These are phyloP conservation scores for Esperia sulphurella DNA, from an alignment of 2,888 invertebrate genomes.

Conservation along the genomic window DNA sequence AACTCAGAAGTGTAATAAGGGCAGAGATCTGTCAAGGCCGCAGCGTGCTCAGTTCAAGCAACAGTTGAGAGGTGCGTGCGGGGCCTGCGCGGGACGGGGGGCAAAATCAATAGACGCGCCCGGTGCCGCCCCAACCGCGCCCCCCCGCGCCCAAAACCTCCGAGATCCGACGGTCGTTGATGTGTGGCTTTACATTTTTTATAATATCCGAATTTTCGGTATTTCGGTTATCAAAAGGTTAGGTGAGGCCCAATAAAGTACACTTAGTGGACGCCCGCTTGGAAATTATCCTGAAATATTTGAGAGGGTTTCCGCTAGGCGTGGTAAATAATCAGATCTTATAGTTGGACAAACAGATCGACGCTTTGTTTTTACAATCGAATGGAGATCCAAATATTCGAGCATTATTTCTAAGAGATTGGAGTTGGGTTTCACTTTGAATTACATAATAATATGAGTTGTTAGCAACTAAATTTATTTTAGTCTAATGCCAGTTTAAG, in stretches of 20 bases:
- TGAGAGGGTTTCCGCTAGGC: no score
- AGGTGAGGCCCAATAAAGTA: not conserved
- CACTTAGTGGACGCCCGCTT: no score
- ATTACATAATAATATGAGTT: no score
- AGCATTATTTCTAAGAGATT: no score
- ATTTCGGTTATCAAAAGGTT: not conserved
- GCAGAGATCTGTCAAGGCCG: not conserved
- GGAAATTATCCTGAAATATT: no score
- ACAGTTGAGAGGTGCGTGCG: conserved; percentile 72
- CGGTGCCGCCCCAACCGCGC: conserved; percentile 37
- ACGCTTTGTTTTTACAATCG: no score
- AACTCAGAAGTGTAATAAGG: not conserved
- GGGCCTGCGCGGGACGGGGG: conserved; percentile 37
- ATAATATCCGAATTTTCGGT: conserved; percentile 14
- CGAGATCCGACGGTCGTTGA: conserved; percentile 27
- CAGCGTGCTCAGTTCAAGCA: conserved; percentile 44
- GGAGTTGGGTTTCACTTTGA: no score
- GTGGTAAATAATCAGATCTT: no score
- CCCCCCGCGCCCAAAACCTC: conserved; percentile 39
- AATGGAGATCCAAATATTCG: no score
- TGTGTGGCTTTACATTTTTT: conserved; percentile 52
- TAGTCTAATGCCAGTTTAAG: no score
- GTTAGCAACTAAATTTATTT: no score
- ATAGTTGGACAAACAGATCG: no score
- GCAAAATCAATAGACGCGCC: conserved; percentile 69